These are phyloP conservation scores for Hemiprocne comata DNA, from an alignment of 2,113 vertebrate species.

Conservation along the genomic window DNA sequence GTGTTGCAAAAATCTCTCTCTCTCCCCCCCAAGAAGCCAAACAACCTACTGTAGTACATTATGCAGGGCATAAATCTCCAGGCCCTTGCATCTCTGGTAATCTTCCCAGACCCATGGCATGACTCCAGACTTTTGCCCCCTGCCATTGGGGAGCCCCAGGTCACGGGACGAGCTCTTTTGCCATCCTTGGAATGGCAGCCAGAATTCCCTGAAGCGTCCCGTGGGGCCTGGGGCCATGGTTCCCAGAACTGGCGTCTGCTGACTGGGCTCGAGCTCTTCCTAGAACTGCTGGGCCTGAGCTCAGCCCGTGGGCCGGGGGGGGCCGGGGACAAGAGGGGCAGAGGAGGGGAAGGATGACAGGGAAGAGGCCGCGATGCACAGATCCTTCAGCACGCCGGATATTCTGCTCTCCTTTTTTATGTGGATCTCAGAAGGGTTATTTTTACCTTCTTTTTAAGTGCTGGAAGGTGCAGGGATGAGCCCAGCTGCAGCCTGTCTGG, in stretches of 20 bases:
- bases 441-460: not conserved
- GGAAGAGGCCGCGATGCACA: fast-evolving
- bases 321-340: not conserved
- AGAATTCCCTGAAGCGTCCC: slow-evolving; percentile 70
- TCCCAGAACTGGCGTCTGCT: slow-evolving; percentile 64
- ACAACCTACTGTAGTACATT: slow-evolving; percentile 24
- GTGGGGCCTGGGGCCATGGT: not conserved
- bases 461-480: not conserved
- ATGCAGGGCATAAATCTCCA: slow-evolving; percentile 4
- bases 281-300: slow-evolving; percentile 23
- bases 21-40: slow-evolving; percentile 18
- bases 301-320: not conserved
- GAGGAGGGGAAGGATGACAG: not conserved
- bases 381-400: not conserved
- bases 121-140: slow-evolving; percentile 3
- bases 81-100: not conserved
- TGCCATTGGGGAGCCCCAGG: slow-evolving; percentile 24
- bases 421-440: not conserved
- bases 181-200: slow-evolving; percentile 64
- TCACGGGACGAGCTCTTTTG: slow-evolving; percentile 49
- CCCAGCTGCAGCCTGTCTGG: not conserved
- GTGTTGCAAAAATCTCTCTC: not conserved
- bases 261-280: slow-evolving; percentile 51
- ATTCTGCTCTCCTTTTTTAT: not conserved
- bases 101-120: not conserved